Conservation (phyloP, 1,140 invertebrate species). For the Drosophila takahashii region DNA sequence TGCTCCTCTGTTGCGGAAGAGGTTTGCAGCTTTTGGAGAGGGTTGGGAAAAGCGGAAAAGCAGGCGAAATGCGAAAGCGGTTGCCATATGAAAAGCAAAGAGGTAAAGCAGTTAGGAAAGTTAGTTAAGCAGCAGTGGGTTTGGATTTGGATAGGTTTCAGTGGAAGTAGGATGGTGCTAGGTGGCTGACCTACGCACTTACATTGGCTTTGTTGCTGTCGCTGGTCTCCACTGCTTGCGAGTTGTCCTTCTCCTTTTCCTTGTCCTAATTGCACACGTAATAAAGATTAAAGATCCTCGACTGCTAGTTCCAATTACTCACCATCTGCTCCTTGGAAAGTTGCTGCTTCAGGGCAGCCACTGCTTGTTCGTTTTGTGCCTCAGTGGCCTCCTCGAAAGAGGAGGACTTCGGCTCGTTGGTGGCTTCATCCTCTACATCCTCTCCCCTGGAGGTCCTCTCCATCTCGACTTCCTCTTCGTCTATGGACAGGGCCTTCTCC, state of each 20-base stretch:
- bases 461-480: constrained; percentile 72
- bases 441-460: constrained; percentile 50
- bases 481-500: constrained; percentile 79
- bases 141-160: neutral
- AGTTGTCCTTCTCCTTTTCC: constrained; percentile 36
- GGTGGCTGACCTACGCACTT: constrained; percentile 50
- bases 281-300: neutral
- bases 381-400: constrained; percentile 78
- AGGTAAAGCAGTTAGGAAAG: constrained; percentile 56
- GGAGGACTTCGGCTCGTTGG: constrained; percentile 60
- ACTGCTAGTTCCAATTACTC: constrained; percentile 31
- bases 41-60: constrained; percentile 16
- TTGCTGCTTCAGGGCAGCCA: constrained; percentile 45
- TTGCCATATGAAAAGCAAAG: constrained; percentile 61
- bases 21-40: constrained; percentile 71
- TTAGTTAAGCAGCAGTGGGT: constrained; percentile 4
- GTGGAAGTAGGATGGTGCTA: neutral
- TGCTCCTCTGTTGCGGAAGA: constrained; percentile 63
- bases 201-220: constrained; percentile 73
- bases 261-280: constrained; percentile 32
- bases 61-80: constrained; percentile 16
- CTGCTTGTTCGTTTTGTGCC: constrained; percentile 71
- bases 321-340: constrained; percentile 65
- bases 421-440: constrained; percentile 39
- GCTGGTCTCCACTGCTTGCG: constrained; percentile 32